Conservation (phyloP, 2,888 invertebrate species). For the Eilema depressum region DNA sequence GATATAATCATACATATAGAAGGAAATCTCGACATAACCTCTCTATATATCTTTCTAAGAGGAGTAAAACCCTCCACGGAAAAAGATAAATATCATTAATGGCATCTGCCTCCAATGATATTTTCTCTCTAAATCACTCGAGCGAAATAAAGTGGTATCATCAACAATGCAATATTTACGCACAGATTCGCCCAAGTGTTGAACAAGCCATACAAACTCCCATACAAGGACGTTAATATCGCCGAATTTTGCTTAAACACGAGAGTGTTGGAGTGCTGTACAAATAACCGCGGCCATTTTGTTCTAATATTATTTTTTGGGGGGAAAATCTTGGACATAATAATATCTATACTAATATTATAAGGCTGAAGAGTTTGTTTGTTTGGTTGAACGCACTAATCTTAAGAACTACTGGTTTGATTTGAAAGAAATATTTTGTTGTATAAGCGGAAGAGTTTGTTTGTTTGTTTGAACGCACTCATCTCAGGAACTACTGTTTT, state of each 20-base stretch:
- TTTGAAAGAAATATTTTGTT: no score
- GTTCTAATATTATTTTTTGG: conserved; percentile 22
- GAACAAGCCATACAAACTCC: conserved; percentile 20
- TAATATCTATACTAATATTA: conserved; percentile 9
- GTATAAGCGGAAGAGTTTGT: no score
- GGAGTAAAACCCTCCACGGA: not conserved
- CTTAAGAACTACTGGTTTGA: no score
- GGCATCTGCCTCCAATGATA: not conserved
- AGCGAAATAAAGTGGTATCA: not conserved
- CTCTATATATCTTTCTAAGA: not conserved
- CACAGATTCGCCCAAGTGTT: conserved; percentile 16
- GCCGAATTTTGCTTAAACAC: conserved; percentile 15
- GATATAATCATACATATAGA: not conserved
- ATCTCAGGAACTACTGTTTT: no score
- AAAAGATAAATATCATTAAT: not conserved
- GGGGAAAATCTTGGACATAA: conserved; percentile 29
- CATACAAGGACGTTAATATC: conserved; percentile 32
- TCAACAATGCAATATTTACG: conserved; percentile 19
- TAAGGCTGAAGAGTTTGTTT: no score
- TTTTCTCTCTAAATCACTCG: conserved; percentile 8
- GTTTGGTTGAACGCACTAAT: no score
- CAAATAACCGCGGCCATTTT: conserved; percentile 35
- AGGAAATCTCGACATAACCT: not conserved
- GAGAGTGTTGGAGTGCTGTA: conserved; percentile 19
- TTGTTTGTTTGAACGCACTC: no score